A percentile compares a stretch with the other conserved stretches of the same genome.
phyloP scores from a whole-genome alignment of 2,888 invertebrate genomes.

The Phortica magna region DNA sequence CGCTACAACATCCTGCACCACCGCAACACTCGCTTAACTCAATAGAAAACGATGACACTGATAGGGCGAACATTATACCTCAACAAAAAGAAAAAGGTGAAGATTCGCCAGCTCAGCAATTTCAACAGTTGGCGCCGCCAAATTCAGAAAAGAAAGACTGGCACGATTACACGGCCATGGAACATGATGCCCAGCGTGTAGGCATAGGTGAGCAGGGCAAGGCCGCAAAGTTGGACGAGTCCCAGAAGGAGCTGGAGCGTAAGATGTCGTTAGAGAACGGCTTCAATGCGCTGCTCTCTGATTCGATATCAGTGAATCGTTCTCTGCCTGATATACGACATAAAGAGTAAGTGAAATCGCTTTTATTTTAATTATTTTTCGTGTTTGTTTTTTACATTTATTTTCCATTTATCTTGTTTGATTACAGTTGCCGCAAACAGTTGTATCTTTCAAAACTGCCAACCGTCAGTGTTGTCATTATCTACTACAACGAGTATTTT shows the following conservation, averaged over 20 bases:
- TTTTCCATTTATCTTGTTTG: background rate
- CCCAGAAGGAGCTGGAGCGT: slow-evolving; percentile 81
- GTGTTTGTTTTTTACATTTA: background rate
- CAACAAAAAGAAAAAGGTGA: slow-evolving; percentile 28
- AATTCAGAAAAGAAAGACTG: slow-evolving; percentile 84
- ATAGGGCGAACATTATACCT: background rate
- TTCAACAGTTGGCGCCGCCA: slow-evolving; percentile 50
- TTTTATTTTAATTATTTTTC: background rate
- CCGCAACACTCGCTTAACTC: background rate
- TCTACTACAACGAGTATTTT: slow-evolving; percentile 97
- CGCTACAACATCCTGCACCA: slow-evolving; percentile 23
- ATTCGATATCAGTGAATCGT: slow-evolving; percentile 92
- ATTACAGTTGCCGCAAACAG: slow-evolving; percentile 68
- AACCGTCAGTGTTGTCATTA: slow-evolving; percentile 91
- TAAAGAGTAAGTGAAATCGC: slow-evolving; percentile 77
- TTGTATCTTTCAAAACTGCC: slow-evolving; percentile 79
- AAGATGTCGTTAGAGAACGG: slow-evolving; percentile 91
- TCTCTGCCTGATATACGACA: slow-evolving; percentile 89
- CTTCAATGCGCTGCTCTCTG: slow-evolving; percentile 95
- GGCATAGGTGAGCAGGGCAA: slow-evolving; percentile 88
- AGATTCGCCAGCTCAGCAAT: slow-evolving; percentile 6
- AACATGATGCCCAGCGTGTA: slow-evolving; percentile 81
- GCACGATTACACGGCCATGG: slow-evolving; percentile 87
- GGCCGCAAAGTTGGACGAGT: slow-evolving; percentile 83
- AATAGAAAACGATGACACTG: slow-evolving; percentile 33